phyloP scores from a whole-genome alignment of 2,888 invertebrate genomes.

The Neocrepidodera transversa region DNA sequence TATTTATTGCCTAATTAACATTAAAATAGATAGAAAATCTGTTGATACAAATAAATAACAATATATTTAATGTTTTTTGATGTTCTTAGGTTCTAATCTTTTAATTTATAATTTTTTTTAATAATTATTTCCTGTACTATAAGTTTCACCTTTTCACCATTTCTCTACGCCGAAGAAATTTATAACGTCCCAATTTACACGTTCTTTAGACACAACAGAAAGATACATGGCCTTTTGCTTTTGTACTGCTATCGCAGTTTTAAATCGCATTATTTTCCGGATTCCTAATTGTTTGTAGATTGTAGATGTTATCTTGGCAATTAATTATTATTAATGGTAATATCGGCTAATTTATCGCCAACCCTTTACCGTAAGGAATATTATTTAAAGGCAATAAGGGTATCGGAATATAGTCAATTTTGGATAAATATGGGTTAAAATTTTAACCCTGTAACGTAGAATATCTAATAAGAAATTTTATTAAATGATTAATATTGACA shows the following conservation, averaged over 20 bases:
- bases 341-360: conserved; percentile 20
- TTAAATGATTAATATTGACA: too few species aligned
- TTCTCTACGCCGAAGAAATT: conserved; percentile 22
- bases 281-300: conserved; percentile 28
- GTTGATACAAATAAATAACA: too few species aligned
- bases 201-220: conserved; percentile 24
- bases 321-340: conserved; percentile 24
- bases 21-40: too few species aligned
- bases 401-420: too few species aligned
- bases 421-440: too few species aligned
- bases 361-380: conserved; percentile 1
- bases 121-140: conserved; percentile 23
- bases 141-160: conserved; percentile 18
- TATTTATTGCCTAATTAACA: too few species aligned
- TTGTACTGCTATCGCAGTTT: conserved; percentile 19
- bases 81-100: too few species aligned
- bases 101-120: too few species aligned
- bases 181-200: conserved; percentile 34
- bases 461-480: too few species aligned
- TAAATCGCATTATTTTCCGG: conserved; percentile 26
- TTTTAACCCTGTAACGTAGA: too few species aligned
- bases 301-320: conserved; percentile 13
- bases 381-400: background rate
- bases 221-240: conserved; percentile 26
- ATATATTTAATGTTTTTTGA: too few species aligned